Base-by-base conservation (phyloP, 2,797 vertebrate genomes). In the Lepidocolaptes lacrymiger region DNA sequence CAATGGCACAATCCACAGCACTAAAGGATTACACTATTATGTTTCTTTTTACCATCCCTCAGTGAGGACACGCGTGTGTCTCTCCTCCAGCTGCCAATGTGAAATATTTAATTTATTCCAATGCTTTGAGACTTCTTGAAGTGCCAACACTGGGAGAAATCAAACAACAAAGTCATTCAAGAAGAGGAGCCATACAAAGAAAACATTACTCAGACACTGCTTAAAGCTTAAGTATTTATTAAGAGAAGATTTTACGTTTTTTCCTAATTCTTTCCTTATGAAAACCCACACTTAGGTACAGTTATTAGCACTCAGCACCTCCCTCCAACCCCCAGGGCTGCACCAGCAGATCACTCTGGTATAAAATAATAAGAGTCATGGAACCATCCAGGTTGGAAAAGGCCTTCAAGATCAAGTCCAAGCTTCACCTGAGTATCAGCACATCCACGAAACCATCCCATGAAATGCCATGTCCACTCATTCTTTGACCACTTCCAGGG, bases 311-410 rank as follows among this genome's bases (percentile, higher is more conserved):
- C 21, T 64, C 36, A 81, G 58, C 24, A 39, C 55, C 30, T 79
- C 46, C 15, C 48, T 82, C 26, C 74, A 78, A 51, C 36, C 21
- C n/a, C 30, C 54, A 83, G 30, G 54, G 77, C 15, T 51, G 18
- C 49, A 72, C 24, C 18, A 73, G 39, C 16, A 5, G 26, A 58
- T 67, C 26, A 39, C 14, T 46, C 21, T 19, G 32, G 32, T 36
- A 12, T 18, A 64, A 36, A 71, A 36, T 30, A 14, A 0, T 14
- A n/a, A 48, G 20, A 66, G 16, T 8, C 26, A 34, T 0, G 71
- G 17, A 87, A 63, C 9, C 26, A 63, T 15, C 23, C 44, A 63
- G 32, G 36, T 9, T 61, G 58, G 55, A 55, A 58, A 63, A 71
- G 43, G 55, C 6, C n/a, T 36, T 41, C 34, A 62, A 34, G 34